Base-by-base conservation (phyloP, 2,888 invertebrate genomes). In the Eucera pruinosa region DNA sequence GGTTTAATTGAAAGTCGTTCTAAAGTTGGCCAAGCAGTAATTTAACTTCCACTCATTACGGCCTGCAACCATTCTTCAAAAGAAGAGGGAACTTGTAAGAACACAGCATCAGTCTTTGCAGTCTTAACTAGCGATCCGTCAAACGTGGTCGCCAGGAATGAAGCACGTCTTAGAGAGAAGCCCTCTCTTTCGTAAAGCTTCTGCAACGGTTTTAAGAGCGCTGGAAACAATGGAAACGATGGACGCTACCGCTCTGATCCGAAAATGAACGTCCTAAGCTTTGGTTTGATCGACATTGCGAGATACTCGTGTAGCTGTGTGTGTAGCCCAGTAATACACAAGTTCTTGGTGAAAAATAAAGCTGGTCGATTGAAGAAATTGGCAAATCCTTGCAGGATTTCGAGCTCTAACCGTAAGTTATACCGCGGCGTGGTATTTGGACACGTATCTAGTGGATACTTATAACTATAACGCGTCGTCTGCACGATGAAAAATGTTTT, bases 341-440 rank as follows among this genome's bases (percentile, higher is more conserved):
- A n/a, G 1, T 33, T 2, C 6, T 11, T 23, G 68, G 66, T 81
- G 80, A 86, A 71, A 83, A 82, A 79, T 80, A 81, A 83, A 25
- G 7, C 23, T 15, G 48, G 15, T 7, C 48, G 81, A 79, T 80
- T 80, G 80, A 76, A 13, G 61, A 71, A 83, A 84, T 79, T 73
- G 74, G 70, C 72, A 72, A 79, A 82, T 83, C 80, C 75, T 83
- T 78, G 65, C 75, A 54, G 71, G 81, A 79, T 83, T 79, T 82
- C 80, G 78, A 79, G 60, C 57, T 48, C 71, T 81, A 83, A 87
- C 79, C 60, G 64, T 86, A 83, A 88, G 80, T 85, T 86, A 87
- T 79, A 85, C 65, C 58, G 73, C 81, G 68, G 70, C 68, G 74
- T 80, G 72, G 82, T 79, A 70, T 73, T 81, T 41, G 47, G 64